Conservation (phyloP, 2,113 vertebrate species). For the Bombycilla garrulus region DNA sequence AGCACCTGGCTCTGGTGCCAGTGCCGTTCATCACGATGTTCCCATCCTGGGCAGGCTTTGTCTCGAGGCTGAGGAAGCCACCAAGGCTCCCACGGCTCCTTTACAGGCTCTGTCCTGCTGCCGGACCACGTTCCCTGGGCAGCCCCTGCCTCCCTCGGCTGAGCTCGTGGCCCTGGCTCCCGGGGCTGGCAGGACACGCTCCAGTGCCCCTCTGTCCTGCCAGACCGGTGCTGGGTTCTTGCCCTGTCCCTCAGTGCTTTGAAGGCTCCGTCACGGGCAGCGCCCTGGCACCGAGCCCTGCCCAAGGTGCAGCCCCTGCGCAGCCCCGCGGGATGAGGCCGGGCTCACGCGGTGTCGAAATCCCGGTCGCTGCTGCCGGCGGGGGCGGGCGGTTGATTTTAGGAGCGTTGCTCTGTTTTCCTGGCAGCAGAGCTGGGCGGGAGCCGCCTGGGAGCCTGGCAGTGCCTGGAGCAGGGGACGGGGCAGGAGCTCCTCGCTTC, state of each 20-base stretch:
- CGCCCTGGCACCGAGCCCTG: background rate
- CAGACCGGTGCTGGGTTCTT: background rate
- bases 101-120: background rate
- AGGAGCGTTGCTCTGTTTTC: background rate
- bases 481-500: background rate
- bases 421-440: slow-evolving; percentile 7
- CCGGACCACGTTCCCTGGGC: accelerated
- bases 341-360: background rate
- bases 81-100: background rate
- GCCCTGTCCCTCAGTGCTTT: background rate
- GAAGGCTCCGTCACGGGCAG: background rate
- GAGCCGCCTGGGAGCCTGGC: slow-evolving; percentile 19
- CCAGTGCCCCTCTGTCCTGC: background rate
- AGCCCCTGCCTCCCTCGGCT: background rate
- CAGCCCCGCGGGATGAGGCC: background rate
- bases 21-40: accelerated
- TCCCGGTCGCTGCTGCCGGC: background rate
- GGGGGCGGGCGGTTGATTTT: background rate
- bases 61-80: background rate
- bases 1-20: background rate
- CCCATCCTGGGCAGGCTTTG: background rate
- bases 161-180: background rate
- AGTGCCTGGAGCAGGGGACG: slow-evolving; percentile 31
- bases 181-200: background rate
- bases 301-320: background rate